A percentile compares a stretch with the other conserved stretches of the same genome.
These are phyloP conservation scores for Xenopus tropicalis DNA, from an alignment of 2,113 vertebrate genomes.

Conservation along the genomic window UCB_Xtro_10.0 CM004448.2:153726501-153727000, in stretches of 20 bases:
- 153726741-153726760: background rate
- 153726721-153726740: too few relatives aligned
- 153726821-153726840: background rate
- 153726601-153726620: too few relatives aligned
- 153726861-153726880: background rate
- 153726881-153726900: too few relatives aligned
- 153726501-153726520: slow-evolving; percentile 44
- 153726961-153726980: slow-evolving; percentile 13
- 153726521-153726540: too few relatives aligned
- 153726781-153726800: slow-evolving; percentile 17
- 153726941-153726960: slow-evolving; percentile 5
- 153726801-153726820: background rate
- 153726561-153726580: background rate
- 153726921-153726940: slow-evolving; percentile 7
- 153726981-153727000: slow-evolving; percentile 3
- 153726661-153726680: background rate
- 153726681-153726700: slow-evolving; percentile 39
- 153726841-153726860: background rate
- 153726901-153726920: slow-evolving; percentile 14
- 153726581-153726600: background rate
- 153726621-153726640: too few relatives aligned
- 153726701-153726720: background rate
- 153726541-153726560: background rate
- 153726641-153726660: too few relatives aligned
- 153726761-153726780: slow-evolving; percentile 27